Evolutionary conservation across 2,113 vertebrate genomes (phyloP), one percentile per base, ranked within the genome.

Genomic region (Anas platyrhynchos): DNA sequence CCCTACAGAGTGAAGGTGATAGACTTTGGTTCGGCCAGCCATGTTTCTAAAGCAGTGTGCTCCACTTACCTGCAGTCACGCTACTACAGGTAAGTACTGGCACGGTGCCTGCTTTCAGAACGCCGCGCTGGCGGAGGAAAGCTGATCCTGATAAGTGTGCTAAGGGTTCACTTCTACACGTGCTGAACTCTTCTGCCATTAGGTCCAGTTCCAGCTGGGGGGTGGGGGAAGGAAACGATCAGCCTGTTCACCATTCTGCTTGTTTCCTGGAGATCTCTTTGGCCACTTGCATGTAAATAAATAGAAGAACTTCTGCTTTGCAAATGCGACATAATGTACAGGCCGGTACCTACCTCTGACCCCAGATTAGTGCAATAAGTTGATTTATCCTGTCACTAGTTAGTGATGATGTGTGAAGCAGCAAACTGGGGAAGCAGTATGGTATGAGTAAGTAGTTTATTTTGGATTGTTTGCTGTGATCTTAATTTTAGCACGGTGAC

Each of bases 1-100:
- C 99, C 99, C 61, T 99, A 99, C 97, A 95, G 99, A 29, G 99
- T 99, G 87, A 99, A 99, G 90, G 99, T 99, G 96, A 99, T 99
- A 20, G 99, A 99, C 94, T 99, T 99, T 7, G 99, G 99, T 93
- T 99, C 99, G 8, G 99, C 99, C 80, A 99, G 99, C 96, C 99
- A 99, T 4, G 99, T 99, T 54, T 99, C 99, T 76, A 99, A 99
- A 97, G 99, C 99, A 0, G 99, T 99, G 65, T 99, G 99, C 96
- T 99, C 99, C 55, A 99, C 99, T 32, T 99, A 99, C 83, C 93
- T 99, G 94, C 99, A 99, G 98, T 99, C 99, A 0, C 98, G 99
- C 48, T 99, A 99, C 96, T 99, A 99, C 98, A 98, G 99, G 99
- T 99, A 91, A 98, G 98, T 92, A 4, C 52, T 17, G n/a, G 6